phyloP scores from a whole-genome alignment of 23 tunicate species.

The Trididemnum nubilum region DNA sequence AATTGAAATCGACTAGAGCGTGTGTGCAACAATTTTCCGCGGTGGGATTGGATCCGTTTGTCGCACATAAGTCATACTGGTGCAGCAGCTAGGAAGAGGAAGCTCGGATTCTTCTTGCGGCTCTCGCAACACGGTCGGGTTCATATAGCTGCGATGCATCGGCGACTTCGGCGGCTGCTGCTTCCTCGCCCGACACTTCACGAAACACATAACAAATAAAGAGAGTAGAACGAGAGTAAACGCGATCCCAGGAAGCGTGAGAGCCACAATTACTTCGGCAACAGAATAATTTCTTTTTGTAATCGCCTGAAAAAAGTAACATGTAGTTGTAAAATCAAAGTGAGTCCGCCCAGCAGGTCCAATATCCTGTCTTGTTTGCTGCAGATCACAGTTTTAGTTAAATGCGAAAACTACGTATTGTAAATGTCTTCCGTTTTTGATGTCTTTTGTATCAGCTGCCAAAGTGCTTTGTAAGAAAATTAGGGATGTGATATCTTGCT shows the following conservation, averaged over 20 bases:
- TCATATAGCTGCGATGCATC: not conserved
- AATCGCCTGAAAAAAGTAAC: constrained; percentile 40
- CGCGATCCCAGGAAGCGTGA: constrained; percentile 34
- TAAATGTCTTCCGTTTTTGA: no score
- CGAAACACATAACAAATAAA: not conserved
- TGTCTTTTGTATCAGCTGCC: no score
- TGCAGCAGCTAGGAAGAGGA: not conserved
- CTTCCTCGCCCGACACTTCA: not conserved
- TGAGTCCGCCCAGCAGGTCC: no score
- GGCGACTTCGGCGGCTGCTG: not conserved
- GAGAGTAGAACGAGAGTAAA: constrained; percentile 12
- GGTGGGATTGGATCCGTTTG: not conserved
- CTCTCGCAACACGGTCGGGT: constrained; percentile 3
- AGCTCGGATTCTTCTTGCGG: not conserved
- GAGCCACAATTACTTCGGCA: constrained; percentile 24
- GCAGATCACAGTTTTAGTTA: no score
- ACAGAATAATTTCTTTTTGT: constrained; percentile 17
- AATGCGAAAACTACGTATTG: no score
- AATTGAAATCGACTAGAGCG: no score
- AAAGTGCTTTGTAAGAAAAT: no score
- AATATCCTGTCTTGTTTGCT: no score
- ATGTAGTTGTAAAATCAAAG: no score
- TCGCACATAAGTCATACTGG: not conserved
- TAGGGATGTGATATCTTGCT: no score
- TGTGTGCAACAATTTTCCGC: not conserved